Percentiles rank a stretch among this genome's conserved stretches.
Conservation (phyloP, 2,113 vertebrate species). For the Trichomycterus rosablanca region DNA sequence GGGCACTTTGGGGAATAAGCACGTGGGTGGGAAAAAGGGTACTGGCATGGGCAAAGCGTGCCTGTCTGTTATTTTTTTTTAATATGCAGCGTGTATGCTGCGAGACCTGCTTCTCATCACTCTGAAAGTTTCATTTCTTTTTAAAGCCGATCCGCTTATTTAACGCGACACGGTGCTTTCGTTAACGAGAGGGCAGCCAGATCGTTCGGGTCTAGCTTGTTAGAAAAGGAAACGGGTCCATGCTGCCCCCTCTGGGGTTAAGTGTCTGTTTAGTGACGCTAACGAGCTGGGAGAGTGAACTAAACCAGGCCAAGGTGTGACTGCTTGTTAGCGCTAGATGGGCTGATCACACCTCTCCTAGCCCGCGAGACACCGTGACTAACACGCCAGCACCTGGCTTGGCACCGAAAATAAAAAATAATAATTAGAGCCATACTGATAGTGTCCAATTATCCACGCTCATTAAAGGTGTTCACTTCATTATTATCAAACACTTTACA, state of each 20-base stretch:
- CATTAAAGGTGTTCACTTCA: constrained; percentile 10
- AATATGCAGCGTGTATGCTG: constrained; percentile 31
- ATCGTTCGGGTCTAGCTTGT: constrained; percentile 46
- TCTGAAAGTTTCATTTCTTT: constrained; percentile 25
- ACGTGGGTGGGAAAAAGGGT: constrained; percentile 54
- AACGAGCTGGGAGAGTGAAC: constrained; percentile 63
- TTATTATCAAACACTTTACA: no score
- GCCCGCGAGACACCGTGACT: constrained; percentile 11
- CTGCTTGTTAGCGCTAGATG: constrained; percentile 51
- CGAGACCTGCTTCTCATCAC: constrained; percentile 56
- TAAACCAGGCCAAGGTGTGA: constrained; percentile 53
- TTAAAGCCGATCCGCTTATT: constrained; percentile 46
- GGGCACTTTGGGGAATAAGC: constrained; percentile 39
- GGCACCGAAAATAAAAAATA: not conserved
- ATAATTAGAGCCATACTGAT: not conserved
- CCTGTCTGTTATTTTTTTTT: constrained; percentile 43
- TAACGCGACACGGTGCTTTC: constrained; percentile 53
- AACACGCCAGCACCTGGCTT: not conserved
- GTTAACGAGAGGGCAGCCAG: constrained; percentile 50
- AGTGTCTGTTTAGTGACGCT: constrained; percentile 60
- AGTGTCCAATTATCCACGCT: constrained; percentile 14
- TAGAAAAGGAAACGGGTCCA: constrained; percentile 31
- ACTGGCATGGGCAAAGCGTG: constrained; percentile 42
- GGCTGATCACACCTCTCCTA: constrained; percentile 19
- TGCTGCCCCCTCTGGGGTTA: constrained; percentile 38